A percentile compares a stretch with the other conserved stretches of the same genome.
These are phyloP conservation scores for Cyprinus carpio DNA, from an alignment of 2,113 vertebrate species.

Conservation along the genomic window DNA sequence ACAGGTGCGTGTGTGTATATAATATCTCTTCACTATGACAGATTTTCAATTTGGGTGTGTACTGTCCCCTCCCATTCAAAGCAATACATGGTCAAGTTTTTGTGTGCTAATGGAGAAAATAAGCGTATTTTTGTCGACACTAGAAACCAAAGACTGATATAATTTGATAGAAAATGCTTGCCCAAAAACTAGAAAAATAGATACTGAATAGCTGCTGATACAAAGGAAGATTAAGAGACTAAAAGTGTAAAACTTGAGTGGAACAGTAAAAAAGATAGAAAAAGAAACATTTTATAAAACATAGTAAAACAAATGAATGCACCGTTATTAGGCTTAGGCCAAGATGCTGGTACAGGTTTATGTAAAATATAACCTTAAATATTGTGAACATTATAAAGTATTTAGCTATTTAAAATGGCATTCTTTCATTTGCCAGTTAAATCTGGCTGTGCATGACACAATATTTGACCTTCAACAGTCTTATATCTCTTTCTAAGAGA, in stretches of 20 bases:
- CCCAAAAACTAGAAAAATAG: slow-evolving; percentile 45
- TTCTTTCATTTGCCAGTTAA: slow-evolving; percentile 49
- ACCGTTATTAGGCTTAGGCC: slow-evolving; percentile 31
- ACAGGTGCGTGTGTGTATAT: not conserved
- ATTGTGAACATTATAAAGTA: slow-evolving; percentile 2
- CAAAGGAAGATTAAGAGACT: slow-evolving; percentile 43
- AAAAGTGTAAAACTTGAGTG: slow-evolving; percentile 45
- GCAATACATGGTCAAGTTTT: not conserved
- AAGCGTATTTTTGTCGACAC: not conserved
- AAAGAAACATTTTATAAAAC: slow-evolving; percentile 55
- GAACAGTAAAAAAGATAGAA: slow-evolving; percentile 53
- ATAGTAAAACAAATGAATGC: slow-evolving; percentile 41
- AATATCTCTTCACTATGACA: not conserved
- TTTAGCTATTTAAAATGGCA: slow-evolving; percentile 35
- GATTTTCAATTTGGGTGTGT: no score
- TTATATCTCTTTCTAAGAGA: slow-evolving; percentile 46
- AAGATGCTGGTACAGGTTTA: slow-evolving; percentile 24
- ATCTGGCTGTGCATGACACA: slow-evolving; percentile 39
- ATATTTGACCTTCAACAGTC: slow-evolving; percentile 52
- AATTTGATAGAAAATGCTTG: not conserved
- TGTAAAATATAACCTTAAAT: slow-evolving; percentile 36
- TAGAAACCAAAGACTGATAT: not conserved
- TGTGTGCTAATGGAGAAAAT: not conserved
- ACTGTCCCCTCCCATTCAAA: not conserved
- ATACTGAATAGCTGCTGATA: slow-evolving; percentile 54